A percentile compares a stretch with the other conserved stretches of the same genome.
Conservation (phyloP, 2,888 invertebrate species). For the Didymodactylos carnosus region DNA sequence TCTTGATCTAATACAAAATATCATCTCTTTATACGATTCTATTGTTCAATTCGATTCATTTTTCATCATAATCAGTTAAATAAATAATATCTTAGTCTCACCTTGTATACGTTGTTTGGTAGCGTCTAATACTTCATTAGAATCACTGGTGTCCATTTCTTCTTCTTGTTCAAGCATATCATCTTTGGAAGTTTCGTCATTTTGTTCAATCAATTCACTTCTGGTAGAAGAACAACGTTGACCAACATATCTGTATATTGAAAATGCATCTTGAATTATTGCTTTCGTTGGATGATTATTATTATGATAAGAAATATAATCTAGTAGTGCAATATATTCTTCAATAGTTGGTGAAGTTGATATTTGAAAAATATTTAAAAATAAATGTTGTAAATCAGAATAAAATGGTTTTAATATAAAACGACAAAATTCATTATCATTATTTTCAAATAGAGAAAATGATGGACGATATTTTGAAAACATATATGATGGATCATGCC, state of each 20-base stretch:
- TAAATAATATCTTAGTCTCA: neutral
- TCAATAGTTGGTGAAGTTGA: neutral
- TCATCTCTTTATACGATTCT: too few species aligned
- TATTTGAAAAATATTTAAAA: slow-evolving; percentile 1
- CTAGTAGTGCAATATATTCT: slow-evolving; percentile 3
- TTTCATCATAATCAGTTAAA: too few species aligned
- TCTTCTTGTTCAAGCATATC: too few species aligned
- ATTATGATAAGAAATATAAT: neutral
- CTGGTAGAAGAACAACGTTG: too few species aligned
- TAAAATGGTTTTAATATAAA: neutral
- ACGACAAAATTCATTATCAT: neutral
- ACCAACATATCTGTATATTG: neutral
- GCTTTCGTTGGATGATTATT: neutral
- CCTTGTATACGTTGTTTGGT: neutral
- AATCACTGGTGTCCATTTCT: too few species aligned
- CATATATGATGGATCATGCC: slow-evolving; percentile 2
- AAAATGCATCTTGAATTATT: neutral
- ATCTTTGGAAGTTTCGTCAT: too few species aligned
- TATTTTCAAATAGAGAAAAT: too few species aligned
- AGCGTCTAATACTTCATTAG: neutral
- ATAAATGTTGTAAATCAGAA: neutral
- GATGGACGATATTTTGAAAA: neutral
- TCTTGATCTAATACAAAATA: too few species aligned
- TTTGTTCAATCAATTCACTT: too few species aligned
- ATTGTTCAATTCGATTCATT: too few species aligned